phyloP scores from a whole-genome alignment of 2,888 invertebrate genomes.

The Masnerella sp. region DNA sequence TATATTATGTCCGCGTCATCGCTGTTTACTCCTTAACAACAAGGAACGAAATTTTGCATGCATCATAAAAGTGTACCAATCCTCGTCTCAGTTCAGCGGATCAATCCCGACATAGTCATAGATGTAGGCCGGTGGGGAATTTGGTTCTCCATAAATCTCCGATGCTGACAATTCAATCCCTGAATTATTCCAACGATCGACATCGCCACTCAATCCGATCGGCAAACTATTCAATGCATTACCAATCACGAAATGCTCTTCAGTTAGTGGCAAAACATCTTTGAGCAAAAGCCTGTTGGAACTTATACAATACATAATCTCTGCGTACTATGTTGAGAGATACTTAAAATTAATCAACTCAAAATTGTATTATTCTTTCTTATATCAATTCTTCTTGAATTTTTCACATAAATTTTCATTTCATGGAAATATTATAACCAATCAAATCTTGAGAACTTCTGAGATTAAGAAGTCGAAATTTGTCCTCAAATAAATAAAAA shows the following conservation, averaged over 20 bases:
- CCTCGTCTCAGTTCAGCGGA: conserved; percentile 72
- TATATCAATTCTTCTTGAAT: no score
- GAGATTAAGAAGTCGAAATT: no score
- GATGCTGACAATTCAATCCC: conserved; percentile 67
- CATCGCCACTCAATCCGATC: conserved; percentile 75
- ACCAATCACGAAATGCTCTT: conserved; percentile 80
- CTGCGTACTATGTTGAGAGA: no score
- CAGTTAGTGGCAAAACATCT: conserved; percentile 81
- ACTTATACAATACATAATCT: conserved; percentile 34
- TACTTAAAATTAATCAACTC: no score
- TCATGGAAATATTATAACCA: no score
- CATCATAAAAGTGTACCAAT: conserved; percentile 37
- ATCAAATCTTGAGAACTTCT: no score
- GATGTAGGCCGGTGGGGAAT: conserved; percentile 70
- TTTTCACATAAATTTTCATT: no score
- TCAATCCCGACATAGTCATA: conserved; percentile 76
- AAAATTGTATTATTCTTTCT: no score
- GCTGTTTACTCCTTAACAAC: conserved; percentile 36
- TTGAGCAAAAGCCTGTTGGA: conserved; percentile 80
- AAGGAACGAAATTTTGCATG: conserved; percentile 47
- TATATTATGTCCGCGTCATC: conserved; percentile 47
- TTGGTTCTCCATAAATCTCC: conserved; percentile 68
- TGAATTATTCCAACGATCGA: conserved; percentile 72
- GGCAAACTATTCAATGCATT: conserved; percentile 77
- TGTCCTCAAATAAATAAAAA: no score